These are phyloP conservation scores for Nycticorax nycticorax DNA, from an alignment of 2,113 vertebrate genomes.

Conservation along the genomic window DNA sequence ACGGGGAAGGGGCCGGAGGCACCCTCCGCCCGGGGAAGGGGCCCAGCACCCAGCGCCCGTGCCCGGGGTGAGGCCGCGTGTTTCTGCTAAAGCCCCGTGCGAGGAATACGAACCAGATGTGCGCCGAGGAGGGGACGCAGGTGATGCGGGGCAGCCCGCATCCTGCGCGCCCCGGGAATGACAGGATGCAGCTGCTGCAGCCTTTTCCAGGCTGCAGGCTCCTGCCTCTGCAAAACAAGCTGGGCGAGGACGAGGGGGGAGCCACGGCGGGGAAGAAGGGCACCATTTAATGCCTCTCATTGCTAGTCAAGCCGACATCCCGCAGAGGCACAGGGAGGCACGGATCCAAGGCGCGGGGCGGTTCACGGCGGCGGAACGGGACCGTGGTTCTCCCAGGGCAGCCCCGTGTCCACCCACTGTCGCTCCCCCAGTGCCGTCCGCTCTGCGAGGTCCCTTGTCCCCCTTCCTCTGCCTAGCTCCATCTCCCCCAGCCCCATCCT, in stretches of 20 bases:
- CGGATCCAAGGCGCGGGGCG: not conserved
- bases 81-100: not conserved
- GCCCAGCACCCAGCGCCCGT: not conserved
- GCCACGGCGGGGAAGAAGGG: not conserved
- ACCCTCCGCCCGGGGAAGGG: not conserved
- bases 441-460: not conserved
- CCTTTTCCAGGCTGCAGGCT: constrained; percentile 13
- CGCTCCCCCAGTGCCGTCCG: rapidly evolving
- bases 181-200: constrained; percentile 67
- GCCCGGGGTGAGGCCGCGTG: not conserved
- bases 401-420: not conserved
- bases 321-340: not conserved
- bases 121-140: not conserved
- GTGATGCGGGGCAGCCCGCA: constrained; percentile 28
- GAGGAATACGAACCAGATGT: constrained; percentile 39
- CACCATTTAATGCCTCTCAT: not conserved
- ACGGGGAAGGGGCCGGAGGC: not conserved
- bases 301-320: not conserved
- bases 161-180: not conserved
- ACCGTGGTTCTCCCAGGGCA: not conserved
- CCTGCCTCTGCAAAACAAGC: constrained; percentile 8
- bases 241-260: not conserved
- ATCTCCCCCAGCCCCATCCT: not conserved
- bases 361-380: rapidly evolving
- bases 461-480: not conserved